phyloP scores from a whole-genome alignment of 1,140 invertebrate species.

The Zaprionus kolodkinae region DNA sequence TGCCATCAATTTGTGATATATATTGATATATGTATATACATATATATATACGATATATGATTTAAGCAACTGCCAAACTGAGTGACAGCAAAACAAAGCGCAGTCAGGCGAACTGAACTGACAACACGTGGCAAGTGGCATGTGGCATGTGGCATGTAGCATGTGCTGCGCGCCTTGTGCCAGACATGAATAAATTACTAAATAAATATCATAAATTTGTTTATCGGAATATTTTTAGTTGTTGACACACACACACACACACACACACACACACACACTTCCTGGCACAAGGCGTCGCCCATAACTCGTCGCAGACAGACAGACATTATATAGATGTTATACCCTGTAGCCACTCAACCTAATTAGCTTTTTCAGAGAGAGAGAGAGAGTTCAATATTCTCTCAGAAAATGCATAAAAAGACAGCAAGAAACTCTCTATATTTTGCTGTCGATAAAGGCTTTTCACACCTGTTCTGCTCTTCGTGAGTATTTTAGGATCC shows the following conservation, averaged over 20 bases:
- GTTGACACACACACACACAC: conserved; percentile 19
- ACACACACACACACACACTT: conserved; percentile 37
- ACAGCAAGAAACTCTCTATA: conserved; percentile 6
- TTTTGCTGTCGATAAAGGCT: not conserved
- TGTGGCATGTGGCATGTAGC: conserved; percentile 32
- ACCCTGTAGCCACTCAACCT: conserved; percentile 5
- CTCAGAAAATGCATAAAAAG: not conserved
- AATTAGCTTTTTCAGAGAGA: conserved; percentile 14
- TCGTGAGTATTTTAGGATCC: conserved; percentile 9
- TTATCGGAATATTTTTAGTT: conserved; percentile 55
- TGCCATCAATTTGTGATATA: conserved; percentile 46
- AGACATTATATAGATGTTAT: not conserved
- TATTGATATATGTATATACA: not conserved
- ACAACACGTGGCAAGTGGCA: conserved; percentile 34
- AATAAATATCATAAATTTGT: conserved; percentile 78
- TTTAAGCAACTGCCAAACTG: conserved; percentile 68
- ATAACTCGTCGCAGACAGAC: conserved; percentile 27
- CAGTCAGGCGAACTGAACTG: conserved; percentile 32
- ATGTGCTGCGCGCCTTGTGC: conserved; percentile 16
- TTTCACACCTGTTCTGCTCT: conserved; percentile 15
- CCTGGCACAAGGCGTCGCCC: conserved; percentile 54
- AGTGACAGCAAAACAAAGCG: conserved; percentile 60
- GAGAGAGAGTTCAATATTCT: not conserved
- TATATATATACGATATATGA: conserved; percentile 45
- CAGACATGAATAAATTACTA: conserved; percentile 72